Evolutionary conservation across 2,797 vertebrate species (phyloP).

Genomic region (Notoglanidium macrostoma): DNA sequence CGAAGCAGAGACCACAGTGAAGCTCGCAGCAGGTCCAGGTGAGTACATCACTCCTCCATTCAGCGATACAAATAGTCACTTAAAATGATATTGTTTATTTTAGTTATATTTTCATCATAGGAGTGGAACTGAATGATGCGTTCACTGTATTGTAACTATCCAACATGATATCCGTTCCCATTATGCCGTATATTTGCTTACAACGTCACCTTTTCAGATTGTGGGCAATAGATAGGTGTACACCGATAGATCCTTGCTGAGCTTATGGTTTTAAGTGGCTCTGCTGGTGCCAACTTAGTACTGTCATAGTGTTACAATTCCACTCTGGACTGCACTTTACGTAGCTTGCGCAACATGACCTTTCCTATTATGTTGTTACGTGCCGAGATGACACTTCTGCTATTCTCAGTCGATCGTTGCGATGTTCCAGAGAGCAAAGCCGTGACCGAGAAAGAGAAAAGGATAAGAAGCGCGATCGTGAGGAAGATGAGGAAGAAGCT

Average conservation of each 20-base stretch:
- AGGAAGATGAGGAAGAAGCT: conserved; percentile 95
- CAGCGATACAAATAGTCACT: too few species aligned
- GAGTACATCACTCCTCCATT: neutral
- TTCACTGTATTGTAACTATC: neutral
- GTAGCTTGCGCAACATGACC: neutral
- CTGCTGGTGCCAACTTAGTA: neutral
- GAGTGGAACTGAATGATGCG: neutral
- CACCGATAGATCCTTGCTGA: neutral
- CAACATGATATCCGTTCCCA: neutral
- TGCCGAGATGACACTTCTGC: too few species aligned
- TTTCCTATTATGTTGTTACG: neutral
- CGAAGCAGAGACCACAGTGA: conserved; percentile 72
- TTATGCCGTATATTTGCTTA: neutral
- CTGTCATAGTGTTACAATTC: neutral
- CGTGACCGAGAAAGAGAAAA: conserved; percentile 76
- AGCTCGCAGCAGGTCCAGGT: conserved; percentile 89
- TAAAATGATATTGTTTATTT: neutral
- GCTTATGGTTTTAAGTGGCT: neutral
- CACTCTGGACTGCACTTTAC: neutral
- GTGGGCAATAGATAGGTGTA: neutral
- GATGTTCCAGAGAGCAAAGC: conserved; percentile 79
- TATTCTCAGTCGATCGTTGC: neutral
- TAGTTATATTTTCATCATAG: neutral
- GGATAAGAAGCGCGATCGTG: conserved; percentile 93
- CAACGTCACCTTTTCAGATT: neutral